Evolutionary conservation across 2,797 vertebrate species (phyloP), one percentile per base, ranked within the genome.

Genomic region (Zenarchopterus dispar): DNA sequence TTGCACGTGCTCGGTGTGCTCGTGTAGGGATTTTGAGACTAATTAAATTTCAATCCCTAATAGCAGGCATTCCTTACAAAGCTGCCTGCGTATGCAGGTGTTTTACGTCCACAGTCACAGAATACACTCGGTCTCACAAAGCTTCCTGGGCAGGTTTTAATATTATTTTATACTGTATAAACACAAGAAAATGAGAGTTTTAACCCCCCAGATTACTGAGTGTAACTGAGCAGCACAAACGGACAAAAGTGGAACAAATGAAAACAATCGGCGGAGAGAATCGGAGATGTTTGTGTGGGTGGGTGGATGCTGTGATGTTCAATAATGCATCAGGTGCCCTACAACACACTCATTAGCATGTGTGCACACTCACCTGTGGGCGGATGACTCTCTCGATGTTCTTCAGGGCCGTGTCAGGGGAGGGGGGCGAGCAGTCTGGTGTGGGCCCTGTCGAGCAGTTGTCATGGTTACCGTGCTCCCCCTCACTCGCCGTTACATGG

Each of bases 371-470:
- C 92, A 99, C 97, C 97, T 98, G 96, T 85, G 97, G 97, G 89
- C 96, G 96, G 87, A 99, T 99, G 82, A 99, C 97, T 96, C 96
- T 98, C 87, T 98, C 96, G 44, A 98, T 99, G 89, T 96, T 98
- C 94, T 97, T 97, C 88, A 99, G 93, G 83, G 97, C 97, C 18
- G 97, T 99, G 90, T 97, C 96, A 16, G 97, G 97, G 74, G 97
- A 99, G 69, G 97, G 97, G 88, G 97, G 97, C 44, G 96, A 99
- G 82, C 96, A 99, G 92, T 99, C 97, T 90, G 97, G 97, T 93
- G 97, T 98, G 81, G 97, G 95, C 75, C 95, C 96, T 75, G 95
- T 95, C 33, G 95, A 95, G 89, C 94, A 93, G 94, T 97, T 94
- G 89, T 95, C 96, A 95, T 97, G 95, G 95, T 94, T 96, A 97